phyloP scores from a whole-genome alignment of 2,113 vertebrate species.

The Sylvia atricapilla region DNA sequence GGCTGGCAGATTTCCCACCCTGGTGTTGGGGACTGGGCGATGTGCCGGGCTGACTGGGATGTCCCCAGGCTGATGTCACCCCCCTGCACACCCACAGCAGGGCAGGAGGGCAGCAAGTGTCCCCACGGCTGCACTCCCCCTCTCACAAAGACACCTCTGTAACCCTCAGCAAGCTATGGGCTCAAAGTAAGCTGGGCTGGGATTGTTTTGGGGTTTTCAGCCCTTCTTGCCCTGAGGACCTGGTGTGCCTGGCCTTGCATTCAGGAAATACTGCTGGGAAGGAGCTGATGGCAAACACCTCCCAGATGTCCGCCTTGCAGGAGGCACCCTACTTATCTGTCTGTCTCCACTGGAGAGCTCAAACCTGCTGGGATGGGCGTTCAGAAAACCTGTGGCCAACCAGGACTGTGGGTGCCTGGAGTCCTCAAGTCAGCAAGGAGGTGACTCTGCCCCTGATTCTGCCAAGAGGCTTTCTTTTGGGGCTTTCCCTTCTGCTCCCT shows the following conservation, averaged over 20 bases:
- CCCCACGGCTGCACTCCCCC: rapidly evolving
- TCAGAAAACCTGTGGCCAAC: not conserved
- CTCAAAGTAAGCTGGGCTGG: not conserved
- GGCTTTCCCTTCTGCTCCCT: not conserved
- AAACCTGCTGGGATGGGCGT: not conserved
- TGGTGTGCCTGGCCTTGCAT: not conserved
- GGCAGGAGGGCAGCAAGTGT: not conserved
- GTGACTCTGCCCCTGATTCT: not conserved
- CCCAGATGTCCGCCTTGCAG: not conserved
- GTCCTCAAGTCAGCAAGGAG: rapidly evolving
- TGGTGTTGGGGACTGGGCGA: rapidly evolving
- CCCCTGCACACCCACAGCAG: not conserved
- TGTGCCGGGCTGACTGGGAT: rapidly evolving
- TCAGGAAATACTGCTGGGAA: not conserved
- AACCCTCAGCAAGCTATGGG: not conserved
- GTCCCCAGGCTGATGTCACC: not conserved
- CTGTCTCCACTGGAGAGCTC: not conserved
- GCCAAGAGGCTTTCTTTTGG: not conserved
- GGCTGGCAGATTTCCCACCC: not conserved
- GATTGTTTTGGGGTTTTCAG: not conserved
- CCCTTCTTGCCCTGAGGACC: not conserved
- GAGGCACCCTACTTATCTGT: not conserved
- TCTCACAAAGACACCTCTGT: not conserved
- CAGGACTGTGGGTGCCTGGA: too few relatives aligned
- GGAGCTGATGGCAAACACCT: not conserved